A percentile compares a stretch with the other conserved stretches of the same genome.
phyloP scores from a whole-genome alignment of 2,113 vertebrate genomes.

The Periophthalmodon schlosseri region DNA sequence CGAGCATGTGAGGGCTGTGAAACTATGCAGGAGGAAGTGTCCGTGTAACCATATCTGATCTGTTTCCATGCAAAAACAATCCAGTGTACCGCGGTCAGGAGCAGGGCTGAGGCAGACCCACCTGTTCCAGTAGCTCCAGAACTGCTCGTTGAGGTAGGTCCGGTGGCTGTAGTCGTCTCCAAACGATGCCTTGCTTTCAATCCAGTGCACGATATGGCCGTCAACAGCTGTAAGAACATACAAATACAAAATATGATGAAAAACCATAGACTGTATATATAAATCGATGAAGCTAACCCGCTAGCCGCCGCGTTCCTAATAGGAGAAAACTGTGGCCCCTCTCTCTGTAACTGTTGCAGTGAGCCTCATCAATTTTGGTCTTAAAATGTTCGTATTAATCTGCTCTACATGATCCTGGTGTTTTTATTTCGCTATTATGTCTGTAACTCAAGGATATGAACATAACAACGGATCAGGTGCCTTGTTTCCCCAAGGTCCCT shows the following conservation, averaged over 20 bases:
- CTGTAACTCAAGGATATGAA: too few relatives aligned
- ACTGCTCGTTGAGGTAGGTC: slow-evolving; percentile 95
- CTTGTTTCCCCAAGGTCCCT: too few relatives aligned
- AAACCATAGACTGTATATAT: neutral
- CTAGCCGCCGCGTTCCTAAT: too few relatives aligned
- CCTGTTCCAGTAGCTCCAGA: slow-evolving; percentile 99
- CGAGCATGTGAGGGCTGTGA: slow-evolving; percentile 14
- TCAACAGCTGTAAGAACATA: slow-evolving; percentile 83
- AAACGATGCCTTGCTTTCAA: slow-evolving; percentile 99
- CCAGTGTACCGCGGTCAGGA: slow-evolving; percentile 14
- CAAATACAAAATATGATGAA: neutral
- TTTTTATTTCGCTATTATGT: too few relatives aligned
- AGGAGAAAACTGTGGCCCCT: too few relatives aligned
- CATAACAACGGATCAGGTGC: too few relatives aligned
- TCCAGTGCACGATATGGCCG: slow-evolving; percentile 97
- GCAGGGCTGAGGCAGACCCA: slow-evolving; percentile 43
- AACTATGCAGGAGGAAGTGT: slow-evolving; percentile 46
- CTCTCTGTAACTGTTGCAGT: too few relatives aligned
- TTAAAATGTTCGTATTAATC: too few relatives aligned
- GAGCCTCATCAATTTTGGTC: too few relatives aligned
- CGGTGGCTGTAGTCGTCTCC: slow-evolving; percentile 96
- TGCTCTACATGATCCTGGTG: too few relatives aligned
- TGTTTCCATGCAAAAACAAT: slow-evolving; percentile 19
- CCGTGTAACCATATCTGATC: slow-evolving; percentile 30
- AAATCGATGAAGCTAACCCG: too few relatives aligned